phyloP scores from a whole-genome alignment of 1,140 invertebrate genomes.

The Drosophila tristis region DNA sequence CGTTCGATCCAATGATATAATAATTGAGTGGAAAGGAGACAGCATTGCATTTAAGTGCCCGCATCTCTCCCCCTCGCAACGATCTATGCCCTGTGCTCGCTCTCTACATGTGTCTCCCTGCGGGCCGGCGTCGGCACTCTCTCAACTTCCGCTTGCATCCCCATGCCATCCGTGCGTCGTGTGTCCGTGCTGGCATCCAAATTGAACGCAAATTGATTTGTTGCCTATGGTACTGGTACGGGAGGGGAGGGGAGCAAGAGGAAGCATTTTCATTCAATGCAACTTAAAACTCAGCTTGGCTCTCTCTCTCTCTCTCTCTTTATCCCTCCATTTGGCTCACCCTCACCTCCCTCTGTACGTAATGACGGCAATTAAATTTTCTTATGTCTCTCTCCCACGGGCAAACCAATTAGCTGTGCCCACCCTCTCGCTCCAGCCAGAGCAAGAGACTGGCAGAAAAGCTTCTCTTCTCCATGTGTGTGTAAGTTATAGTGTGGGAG shows the following conservation, averaged over 20 bases:
- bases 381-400: conserved; percentile 27
- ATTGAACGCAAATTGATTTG: conserved; percentile 65
- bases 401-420: conserved; percentile 28
- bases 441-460: conserved; percentile 9
- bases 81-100: not conserved
- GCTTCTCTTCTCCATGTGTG: no score
- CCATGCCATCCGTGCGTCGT: conserved; percentile 12
- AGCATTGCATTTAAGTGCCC: conserved; percentile 24
- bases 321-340: no score
- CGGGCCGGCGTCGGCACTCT: conserved; percentile 12
- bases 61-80: not conserved
- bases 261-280: conserved; percentile 1
- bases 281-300: no score
- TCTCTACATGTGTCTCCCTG: not conserved
- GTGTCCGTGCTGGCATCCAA: conserved; percentile 35
- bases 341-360: not conserved
- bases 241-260: not conserved
- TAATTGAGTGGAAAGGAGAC: conserved; percentile 47
- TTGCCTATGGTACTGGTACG: conserved; percentile 7
- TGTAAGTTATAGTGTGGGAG: no score
- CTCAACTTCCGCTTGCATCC: conserved; percentile 37
- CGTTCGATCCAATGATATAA: conserved; percentile 53
- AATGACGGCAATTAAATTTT: conserved; percentile 65
- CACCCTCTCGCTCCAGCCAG: conserved; percentile 5
- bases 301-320: no score